Evolutionary conservation across 2,888 invertebrate genomes (phyloP).

Genomic region (Dorcus parallelipipedus): DNA sequence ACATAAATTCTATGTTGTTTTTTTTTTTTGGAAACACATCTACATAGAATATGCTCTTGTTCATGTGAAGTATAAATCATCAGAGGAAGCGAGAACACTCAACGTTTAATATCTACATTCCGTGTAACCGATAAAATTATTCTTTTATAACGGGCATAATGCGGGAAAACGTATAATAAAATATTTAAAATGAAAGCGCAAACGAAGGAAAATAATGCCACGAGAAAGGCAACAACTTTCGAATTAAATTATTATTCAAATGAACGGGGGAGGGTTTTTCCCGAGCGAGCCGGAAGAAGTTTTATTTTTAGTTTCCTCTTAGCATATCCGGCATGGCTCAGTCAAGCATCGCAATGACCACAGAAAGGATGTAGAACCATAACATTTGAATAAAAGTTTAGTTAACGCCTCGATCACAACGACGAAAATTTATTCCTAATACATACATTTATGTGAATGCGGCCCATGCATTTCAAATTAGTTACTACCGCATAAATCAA

Average conservation of each 20-base stretch:
- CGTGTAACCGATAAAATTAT: constrained; percentile 19
- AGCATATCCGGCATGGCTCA: constrained; percentile 37
- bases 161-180: constrained; percentile 37
- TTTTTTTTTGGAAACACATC: too few relatives aligned
- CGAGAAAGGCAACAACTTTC: constrained; percentile 33
- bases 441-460: too few relatives aligned
- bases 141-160: constrained; percentile 31
- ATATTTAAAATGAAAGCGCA: constrained; percentile 41
- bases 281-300: constrained; percentile 38
- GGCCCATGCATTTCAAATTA: too few relatives aligned
- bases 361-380: constrained; percentile 36
- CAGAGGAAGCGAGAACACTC: constrained; percentile 11
- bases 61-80: constrained; percentile 14
- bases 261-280: constrained; percentile 33
- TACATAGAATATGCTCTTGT: background rate
- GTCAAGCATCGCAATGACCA: constrained; percentile 38
- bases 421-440: constrained; percentile 6
- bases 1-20: too few relatives aligned
- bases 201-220: constrained; percentile 35
- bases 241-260: constrained; percentile 44
- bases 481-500: too few relatives aligned
- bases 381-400: constrained; percentile 39
- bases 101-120: constrained; percentile 18
- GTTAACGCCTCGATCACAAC: constrained; percentile 15
- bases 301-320: constrained; percentile 40